Conservation (phyloP, 30 jellyfish, hydroid and myxozoan genomes). For the Cassiopea xamachana region DNA sequence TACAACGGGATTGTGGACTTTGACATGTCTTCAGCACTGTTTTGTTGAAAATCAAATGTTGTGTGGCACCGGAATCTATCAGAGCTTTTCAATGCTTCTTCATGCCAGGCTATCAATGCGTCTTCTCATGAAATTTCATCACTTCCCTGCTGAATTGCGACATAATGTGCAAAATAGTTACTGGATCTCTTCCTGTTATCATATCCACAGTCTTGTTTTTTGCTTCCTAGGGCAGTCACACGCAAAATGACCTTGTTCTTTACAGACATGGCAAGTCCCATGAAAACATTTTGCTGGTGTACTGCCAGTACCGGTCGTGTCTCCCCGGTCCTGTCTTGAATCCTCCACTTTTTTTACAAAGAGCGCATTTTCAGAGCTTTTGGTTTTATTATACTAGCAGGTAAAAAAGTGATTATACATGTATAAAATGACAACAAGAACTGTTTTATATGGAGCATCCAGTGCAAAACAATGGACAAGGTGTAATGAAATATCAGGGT, state of each 20-base stretch:
- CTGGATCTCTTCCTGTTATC: constrained; percentile 22
- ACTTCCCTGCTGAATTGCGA: constrained; percentile 3
- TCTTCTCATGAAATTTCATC: constrained; percentile 7
- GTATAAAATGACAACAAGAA: too few species aligned
- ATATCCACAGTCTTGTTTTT: not conserved
- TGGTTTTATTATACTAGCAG: too few species aligned
- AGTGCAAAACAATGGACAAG: too few species aligned
- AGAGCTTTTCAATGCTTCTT: constrained; percentile 19
- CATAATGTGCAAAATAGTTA: constrained; percentile 1
- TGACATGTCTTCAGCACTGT: constrained; percentile 13
- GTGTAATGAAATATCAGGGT: too few species aligned
- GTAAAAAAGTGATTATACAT: too few species aligned
- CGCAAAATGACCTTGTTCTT: constrained; percentile 44
- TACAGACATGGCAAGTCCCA: constrained; percentile 38
- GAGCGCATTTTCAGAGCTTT: constrained; percentile 6
- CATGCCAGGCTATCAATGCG: not conserved
- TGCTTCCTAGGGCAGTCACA: constrained; percentile 56
- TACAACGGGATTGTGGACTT: constrained; percentile 1
- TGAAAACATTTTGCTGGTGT: constrained; percentile 3
- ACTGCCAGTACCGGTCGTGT: not conserved
- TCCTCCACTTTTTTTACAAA: not conserved
- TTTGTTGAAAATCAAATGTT: constrained; percentile 35
- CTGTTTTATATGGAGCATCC: too few species aligned
- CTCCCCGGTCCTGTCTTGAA: not conserved
- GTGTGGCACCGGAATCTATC: constrained; percentile 64